Evolutionary conservation across 2,797 vertebrate genomes (phyloP).

Genomic region (Betta splendens): DNA sequence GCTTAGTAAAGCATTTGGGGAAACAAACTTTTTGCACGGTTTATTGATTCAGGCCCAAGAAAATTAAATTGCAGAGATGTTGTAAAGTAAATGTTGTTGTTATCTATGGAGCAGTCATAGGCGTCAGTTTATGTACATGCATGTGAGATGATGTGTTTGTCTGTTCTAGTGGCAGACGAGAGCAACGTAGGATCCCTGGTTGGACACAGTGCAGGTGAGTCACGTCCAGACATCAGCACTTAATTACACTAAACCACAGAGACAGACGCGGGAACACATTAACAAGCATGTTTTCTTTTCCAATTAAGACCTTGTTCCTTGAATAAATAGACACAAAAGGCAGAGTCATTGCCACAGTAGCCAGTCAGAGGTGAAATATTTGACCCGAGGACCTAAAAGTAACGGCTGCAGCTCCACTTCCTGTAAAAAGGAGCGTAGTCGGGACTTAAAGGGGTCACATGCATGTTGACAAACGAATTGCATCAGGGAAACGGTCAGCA

Average conservation of each 20-base stretch:
- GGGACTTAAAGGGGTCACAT: too few species aligned
- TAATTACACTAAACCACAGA: neutral
- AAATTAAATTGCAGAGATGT: neutral
- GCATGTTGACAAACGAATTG: too few species aligned
- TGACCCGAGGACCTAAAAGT: too few species aligned
- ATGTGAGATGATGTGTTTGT: slow-evolving; percentile 19
- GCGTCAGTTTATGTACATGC: neutral
- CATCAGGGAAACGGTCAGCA: too few species aligned
- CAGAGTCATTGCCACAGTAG: too few species aligned
- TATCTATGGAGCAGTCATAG: neutral
- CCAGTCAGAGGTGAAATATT: too few species aligned
- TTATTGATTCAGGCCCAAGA: neutral
- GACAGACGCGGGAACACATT: neutral
- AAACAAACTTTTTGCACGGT: slow-evolving; percentile 5
- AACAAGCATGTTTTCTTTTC: neutral
- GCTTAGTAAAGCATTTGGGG: slow-evolving; percentile 6
- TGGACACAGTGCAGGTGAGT: slow-evolving; percentile 59
- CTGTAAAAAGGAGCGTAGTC: too few species aligned
- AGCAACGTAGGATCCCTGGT: slow-evolving; percentile 57
- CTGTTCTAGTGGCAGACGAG: slow-evolving; percentile 72
- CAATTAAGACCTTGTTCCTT: too few species aligned
- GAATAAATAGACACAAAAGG: too few species aligned
- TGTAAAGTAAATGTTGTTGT: neutral
- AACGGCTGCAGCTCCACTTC: too few species aligned
- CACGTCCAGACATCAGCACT: slow-evolving; percentile 1